Conservation (phyloP, 2,888 invertebrate species). For the Drosophila subsilvestris region DNA sequence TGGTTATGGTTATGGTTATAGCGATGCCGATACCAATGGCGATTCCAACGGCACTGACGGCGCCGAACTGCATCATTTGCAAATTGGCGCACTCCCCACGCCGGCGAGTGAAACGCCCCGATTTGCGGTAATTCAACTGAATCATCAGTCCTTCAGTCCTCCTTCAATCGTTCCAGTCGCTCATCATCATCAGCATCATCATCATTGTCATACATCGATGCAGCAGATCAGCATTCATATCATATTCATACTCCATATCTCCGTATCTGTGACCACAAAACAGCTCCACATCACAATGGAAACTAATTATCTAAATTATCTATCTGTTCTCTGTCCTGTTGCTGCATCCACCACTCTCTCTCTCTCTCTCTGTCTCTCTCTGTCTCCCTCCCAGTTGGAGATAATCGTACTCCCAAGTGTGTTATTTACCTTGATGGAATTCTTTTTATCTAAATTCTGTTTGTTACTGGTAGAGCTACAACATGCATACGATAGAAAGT, state of each 20-base stretch:
- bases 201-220: constrained; percentile 14
- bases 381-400: not conserved
- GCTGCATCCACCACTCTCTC: constrained; percentile 10
- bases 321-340: constrained; percentile 21
- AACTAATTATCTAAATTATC: constrained; percentile 18
- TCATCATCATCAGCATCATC: constrained; percentile 3
- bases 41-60: constrained; percentile 45
- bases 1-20: constrained; percentile 45
- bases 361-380: not conserved
- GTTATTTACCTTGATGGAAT: not conserved
- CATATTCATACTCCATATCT: constrained; percentile 5
- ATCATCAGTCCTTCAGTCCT: constrained; percentile 55
- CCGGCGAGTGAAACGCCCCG: constrained; percentile 84
- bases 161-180: not conserved
- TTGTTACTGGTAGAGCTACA: not conserved
- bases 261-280: constrained; percentile 1
- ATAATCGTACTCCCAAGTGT: constrained; percentile 12
- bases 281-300: constrained; percentile 25
- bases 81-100: constrained; percentile 84
- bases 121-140: constrained; percentile 84
- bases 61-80: constrained; percentile 82
- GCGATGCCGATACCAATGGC: constrained; percentile 62
- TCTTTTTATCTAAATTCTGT: not conserved
- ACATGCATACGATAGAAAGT: not conserved
- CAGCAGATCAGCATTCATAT: constrained; percentile 16